Evolutionary conservation across 2,113 vertebrate genomes (phyloP), one percentile per base, ranked within the genome.

Genomic region (Paracanthobrama guichenoti): DNA sequence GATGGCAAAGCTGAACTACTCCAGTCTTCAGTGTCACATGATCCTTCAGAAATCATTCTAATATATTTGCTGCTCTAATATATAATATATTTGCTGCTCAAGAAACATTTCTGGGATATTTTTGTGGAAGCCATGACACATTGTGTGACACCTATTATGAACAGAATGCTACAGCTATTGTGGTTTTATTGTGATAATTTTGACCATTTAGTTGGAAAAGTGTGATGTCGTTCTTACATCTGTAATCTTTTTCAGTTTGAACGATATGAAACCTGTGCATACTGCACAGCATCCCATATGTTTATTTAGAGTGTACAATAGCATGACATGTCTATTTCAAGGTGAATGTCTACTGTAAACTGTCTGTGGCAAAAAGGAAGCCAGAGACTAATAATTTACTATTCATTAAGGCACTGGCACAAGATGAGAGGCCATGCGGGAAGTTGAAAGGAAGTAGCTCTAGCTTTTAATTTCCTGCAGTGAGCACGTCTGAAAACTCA

Each of bases 391-490:
- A 91, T 89, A 85, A 88, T 85, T 88, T 91, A 88, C 88, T 90
- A 88, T 91, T 92, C 90, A 91, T 92, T 92, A 90, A 85, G 79
- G 44, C 62, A 60, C 91, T 94, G 93, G 92, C 92, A 93, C 75
- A 81, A 92, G 91, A 94, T 94, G 90, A 95, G 85, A 94, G 93
- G 85, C 86, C 86, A 71, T 35, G 22, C 75, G 84, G 80, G 66
- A 82, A 91, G 88, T 90, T 89, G 88, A 87, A 88, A 92, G 91
- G 93, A 93, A 92, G 89, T 88, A 83, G 90, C 86, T 59, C 88
- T 88, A 88, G 93, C 93, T 94, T 95, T 93, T 95, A 91, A 95
- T 94, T 94, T 94, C 91, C 92, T 93, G 88, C 31, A 85, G 60
- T 74, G 90, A 93, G 90, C 86, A 91, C 88, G 89, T 88, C 92